Percentiles rank a stretch among this genome's conserved stretches.
phyloP scores from a whole-genome alignment of 1,140 invertebrate genomes.

The Drosophila santomea region DNA sequence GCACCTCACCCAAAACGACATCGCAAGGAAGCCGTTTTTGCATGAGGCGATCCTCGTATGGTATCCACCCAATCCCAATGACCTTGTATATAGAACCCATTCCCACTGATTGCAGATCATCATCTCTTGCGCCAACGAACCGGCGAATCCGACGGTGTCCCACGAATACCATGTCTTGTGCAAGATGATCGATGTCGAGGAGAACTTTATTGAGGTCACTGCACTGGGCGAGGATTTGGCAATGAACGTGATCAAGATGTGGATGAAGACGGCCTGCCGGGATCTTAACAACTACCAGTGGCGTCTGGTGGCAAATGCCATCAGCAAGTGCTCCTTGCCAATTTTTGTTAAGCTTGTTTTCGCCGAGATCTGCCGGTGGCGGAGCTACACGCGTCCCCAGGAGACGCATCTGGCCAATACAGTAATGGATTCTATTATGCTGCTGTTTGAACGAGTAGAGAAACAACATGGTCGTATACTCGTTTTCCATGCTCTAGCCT shows the following conservation, averaged over 20 bases:
- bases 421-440: slow-evolving; percentile 99
- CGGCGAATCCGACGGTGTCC: slow-evolving; percentile 93
- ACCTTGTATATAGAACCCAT: slow-evolving; percentile 32
- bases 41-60: slow-evolving; percentile 61
- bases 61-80: slow-evolving; percentile 26
- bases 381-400: slow-evolving; percentile 97
- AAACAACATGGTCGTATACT: slow-evolving; percentile 96
- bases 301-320: slow-evolving; percentile 96
- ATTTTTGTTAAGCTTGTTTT: slow-evolving; percentile 99
- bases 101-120: slow-evolving; percentile 89
- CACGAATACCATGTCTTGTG: slow-evolving; percentile 94
- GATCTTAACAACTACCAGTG: slow-evolving; percentile 97
- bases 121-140: slow-evolving; percentile 94
- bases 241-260: slow-evolving; percentile 96
- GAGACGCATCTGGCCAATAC: slow-evolving; percentile 96
- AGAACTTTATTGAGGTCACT: slow-evolving; percentile 96
- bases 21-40: slow-evolving; percentile 63
- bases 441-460: slow-evolving; percentile 97
- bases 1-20: slow-evolving; percentile 50
- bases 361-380: slow-evolving; percentile 98
- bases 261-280: slow-evolving; percentile 96
- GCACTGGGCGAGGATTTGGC: slow-evolving; percentile 96
- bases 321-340: slow-evolving; percentile 96
- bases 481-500: slow-evolving; percentile 96
- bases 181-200: slow-evolving; percentile 95